phyloP scores from a whole-genome alignment of 1,140 invertebrate species.

The Drosophila nigromelanica region DNA sequence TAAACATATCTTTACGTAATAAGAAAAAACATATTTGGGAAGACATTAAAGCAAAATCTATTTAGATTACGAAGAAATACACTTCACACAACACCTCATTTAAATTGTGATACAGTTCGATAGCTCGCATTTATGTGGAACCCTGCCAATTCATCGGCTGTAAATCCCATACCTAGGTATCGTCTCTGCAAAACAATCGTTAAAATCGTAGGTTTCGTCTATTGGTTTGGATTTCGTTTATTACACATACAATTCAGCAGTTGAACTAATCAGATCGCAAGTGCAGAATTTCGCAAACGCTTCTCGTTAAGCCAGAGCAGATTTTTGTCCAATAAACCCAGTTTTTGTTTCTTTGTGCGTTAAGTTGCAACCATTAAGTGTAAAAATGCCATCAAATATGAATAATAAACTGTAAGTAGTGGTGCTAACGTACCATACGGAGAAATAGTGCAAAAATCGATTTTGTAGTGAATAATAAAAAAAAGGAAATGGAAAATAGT shows the following conservation, averaged over 20 bases:
- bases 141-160: not conserved
- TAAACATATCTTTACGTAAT: too few species aligned
- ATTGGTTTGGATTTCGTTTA: slow-evolving; percentile 12
- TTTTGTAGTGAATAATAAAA: slow-evolving; percentile 72
- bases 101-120: not conserved
- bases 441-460: slow-evolving; percentile 73
- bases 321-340: slow-evolving; percentile 49
- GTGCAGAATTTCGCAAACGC: slow-evolving; percentile 43
- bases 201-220: slow-evolving; percentile 8
- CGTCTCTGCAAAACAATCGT: slow-evolving; percentile 5
- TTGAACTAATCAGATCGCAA: slow-evolving; percentile 43
- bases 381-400: slow-evolving; percentile 83
- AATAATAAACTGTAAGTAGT: slow-evolving; percentile 84
- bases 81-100: too few species aligned
- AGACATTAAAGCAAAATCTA: too few species aligned
- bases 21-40: too few species aligned
- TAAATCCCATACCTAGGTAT: not conserved
- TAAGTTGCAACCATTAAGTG: slow-evolving; percentile 79
- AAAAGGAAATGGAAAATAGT: slow-evolving; percentile 60
- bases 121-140: not conserved
- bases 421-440: slow-evolving; percentile 47
- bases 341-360: slow-evolving; percentile 70
- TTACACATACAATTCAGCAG: slow-evolving; percentile 40
- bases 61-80: too few species aligned
- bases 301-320: slow-evolving; percentile 31